Conservation (phyloP, 2,113 vertebrate genomes). For the western clawed frog (Xenopus tropicalis) region UCB_Xtro_10.0 CM004443.2:140047001-140047500, state of each 20-base stretch:
- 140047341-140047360: slow-evolving; percentile 44
- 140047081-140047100: background rate
- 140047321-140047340: slow-evolving; percentile 55
- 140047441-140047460: slow-evolving; percentile 53
- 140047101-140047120: background rate
- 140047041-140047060: slow-evolving; percentile 53
- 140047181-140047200: slow-evolving; percentile 86
- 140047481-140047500: slow-evolving; percentile 50
- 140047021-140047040: slow-evolving; percentile 65
- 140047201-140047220: slow-evolving; percentile 75
- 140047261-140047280: too few species aligned
- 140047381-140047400: slow-evolving; percentile 63
- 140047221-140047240: background rate
- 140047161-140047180: slow-evolving; percentile 80
- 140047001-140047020: slow-evolving; percentile 78
- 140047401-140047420: slow-evolving; percentile 57
- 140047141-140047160: slow-evolving; percentile 59
- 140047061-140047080: too few species aligned
- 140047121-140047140: slow-evolving; percentile 25
- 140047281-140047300: too few species aligned
- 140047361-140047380: slow-evolving; percentile 60
- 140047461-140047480: slow-evolving; percentile 22
- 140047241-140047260: too few species aligned
- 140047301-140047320: background rate
- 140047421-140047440: slow-evolving; percentile 52